Evolutionary conservation across 2,888 invertebrate genomes (phyloP).

Genomic region (Syrphus vitripennis): DNA sequence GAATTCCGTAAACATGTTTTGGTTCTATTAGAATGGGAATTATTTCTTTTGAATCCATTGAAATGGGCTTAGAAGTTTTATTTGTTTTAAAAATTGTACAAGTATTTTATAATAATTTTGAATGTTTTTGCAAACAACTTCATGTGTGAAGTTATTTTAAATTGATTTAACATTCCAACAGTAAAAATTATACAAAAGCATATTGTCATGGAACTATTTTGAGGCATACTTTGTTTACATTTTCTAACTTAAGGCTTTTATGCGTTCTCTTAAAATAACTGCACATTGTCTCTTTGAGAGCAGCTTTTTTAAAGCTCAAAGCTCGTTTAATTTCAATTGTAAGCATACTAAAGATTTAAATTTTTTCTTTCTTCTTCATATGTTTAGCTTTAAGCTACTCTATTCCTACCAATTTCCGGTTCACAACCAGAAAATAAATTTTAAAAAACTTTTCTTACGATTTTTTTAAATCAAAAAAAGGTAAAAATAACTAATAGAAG

Average conservation of each 20-base stretch:
- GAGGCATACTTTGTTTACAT: not conserved
- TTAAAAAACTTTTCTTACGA: no score
- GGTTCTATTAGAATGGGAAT: conserved; percentile 76
- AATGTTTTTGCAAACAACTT: not conserved
- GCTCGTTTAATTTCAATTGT: no score
- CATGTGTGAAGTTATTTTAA: not conserved
- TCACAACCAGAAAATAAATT: no score
- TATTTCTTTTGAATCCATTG: conserved; percentile 52
- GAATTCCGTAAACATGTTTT: conserved; percentile 79
- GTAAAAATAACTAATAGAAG: no score
- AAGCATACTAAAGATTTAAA: no score
- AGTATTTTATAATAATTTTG: not conserved
- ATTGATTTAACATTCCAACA: conserved; percentile 12
- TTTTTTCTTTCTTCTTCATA: no score
- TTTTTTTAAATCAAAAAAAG: no score
- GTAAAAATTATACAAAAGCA: not conserved
- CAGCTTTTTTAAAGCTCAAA: no score
- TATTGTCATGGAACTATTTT: conserved; percentile 15
- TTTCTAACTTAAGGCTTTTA: not conserved
- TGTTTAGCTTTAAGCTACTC: no score
- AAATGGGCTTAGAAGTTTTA: not conserved
- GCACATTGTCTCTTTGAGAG: not conserved
- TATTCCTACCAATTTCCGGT: no score
- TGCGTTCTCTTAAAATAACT: no score
- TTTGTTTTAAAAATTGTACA: not conserved